Conservation (phyloP, 2,797 vertebrate genomes). For the Synanceia verrucosa region DNA sequence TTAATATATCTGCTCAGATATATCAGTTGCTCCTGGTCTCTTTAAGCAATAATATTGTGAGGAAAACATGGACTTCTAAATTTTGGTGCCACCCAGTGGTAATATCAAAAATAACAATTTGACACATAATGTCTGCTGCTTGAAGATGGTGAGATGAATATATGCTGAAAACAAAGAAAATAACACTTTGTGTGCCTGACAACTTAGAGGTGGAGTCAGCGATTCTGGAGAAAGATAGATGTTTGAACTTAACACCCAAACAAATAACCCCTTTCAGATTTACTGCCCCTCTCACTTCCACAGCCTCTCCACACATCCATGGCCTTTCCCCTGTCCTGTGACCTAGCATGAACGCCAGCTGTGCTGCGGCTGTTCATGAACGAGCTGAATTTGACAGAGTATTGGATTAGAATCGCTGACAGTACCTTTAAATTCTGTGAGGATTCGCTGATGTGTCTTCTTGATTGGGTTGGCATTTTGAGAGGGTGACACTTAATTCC, state of each 20-base stretch:
- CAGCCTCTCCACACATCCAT: no score
- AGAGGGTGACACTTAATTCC: neutral
- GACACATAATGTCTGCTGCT: neutral
- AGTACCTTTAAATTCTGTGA: neutral
- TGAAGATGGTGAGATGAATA: neutral
- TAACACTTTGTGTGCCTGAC: neutral
- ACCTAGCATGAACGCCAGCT: no score
- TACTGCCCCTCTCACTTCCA: no score
- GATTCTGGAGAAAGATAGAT: neutral
- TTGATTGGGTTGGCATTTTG: neutral
- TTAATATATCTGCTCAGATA: rapidly evolving
- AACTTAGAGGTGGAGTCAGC: neutral
- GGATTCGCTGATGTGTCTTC: neutral
- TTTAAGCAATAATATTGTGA: neutral
- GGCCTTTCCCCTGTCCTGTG: no score
- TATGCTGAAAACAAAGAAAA: neutral
- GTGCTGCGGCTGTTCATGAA: no score
- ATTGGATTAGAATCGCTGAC: no score
- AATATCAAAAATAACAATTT: neutral
- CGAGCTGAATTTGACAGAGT: no score
- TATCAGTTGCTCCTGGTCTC: neutral
- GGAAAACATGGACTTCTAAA: no score
- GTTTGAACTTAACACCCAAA: no score
- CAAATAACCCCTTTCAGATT: no score
- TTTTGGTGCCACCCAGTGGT: neutral